These are phyloP conservation scores for Aurelia aurita DNA, from an alignment of 30 jellyfish, hydroid and myxozoan species.

Conservation along the genomic window DNA sequence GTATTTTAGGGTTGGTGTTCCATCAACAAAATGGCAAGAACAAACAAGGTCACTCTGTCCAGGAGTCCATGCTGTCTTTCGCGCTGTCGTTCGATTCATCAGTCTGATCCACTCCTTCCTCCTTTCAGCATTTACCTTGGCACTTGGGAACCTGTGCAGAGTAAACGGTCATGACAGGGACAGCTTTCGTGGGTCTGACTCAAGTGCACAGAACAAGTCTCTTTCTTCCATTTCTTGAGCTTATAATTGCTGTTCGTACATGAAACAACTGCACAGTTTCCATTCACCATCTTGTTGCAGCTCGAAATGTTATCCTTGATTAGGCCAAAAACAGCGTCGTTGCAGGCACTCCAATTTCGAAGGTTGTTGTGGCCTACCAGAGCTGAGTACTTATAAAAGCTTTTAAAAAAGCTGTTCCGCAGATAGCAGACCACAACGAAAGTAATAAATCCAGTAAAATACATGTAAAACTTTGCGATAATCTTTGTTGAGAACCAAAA, in stretches of 20 bases:
- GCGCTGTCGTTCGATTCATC: slow-evolving; percentile 8
- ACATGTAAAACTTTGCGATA: slow-evolving; percentile 10
- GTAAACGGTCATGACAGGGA: slow-evolving; percentile 7
- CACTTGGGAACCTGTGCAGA: slow-evolving; percentile 17
- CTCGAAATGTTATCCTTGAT: too few species aligned
- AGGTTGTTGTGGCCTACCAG: slow-evolving; percentile 10
- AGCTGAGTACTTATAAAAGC: slow-evolving; percentile 4
- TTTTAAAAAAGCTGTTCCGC: slow-evolving; percentile 36
- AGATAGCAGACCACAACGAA: slow-evolving; percentile 32
- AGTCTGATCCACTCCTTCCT: slow-evolving; percentile 20
- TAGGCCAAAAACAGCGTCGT: neutral
- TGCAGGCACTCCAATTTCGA: neutral
- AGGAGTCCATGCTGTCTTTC: slow-evolving; percentile 30
- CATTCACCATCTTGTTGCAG: slow-evolving; percentile 17
- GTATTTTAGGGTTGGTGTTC: slow-evolving; percentile 54
- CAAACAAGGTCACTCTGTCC: slow-evolving; percentile 51
- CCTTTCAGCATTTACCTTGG: neutral
- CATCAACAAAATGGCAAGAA: slow-evolving; percentile 37
- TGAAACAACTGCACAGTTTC: slow-evolving; percentile 41
- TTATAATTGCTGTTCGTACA: slow-evolving; percentile 26
- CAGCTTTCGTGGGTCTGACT: neutral
- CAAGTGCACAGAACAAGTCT: slow-evolving; percentile 1
- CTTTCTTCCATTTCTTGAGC: slow-evolving; percentile 16
- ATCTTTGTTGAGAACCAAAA: neutral
- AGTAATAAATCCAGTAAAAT: slow-evolving; percentile 12